These are phyloP conservation scores for Drosophila pruinosa DNA, from an alignment of 1,140 invertebrate genomes.

Conservation along the genomic window DNA sequence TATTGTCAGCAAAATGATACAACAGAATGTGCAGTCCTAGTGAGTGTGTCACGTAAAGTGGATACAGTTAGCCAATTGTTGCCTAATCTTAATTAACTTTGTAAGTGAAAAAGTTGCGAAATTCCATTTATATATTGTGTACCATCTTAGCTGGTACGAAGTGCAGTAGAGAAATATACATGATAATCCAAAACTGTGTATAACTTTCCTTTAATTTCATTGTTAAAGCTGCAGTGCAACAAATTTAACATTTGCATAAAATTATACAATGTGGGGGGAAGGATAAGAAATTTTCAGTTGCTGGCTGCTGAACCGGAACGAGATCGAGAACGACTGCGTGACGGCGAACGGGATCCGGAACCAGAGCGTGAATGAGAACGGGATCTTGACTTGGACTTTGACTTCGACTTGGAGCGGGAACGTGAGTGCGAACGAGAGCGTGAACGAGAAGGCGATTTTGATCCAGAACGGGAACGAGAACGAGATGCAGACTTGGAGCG, in stretches of 20 bases:
- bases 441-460: slow-evolving; percentile 2
- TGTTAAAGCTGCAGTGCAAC: neutral
- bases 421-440: slow-evolving; percentile 25
- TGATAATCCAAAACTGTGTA: neutral
- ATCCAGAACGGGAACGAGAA: slow-evolving; percentile 37
- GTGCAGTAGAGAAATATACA: neutral
- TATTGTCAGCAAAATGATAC: slow-evolving; percentile 85
- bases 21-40: slow-evolving; percentile 54
- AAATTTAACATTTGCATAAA: slow-evolving; percentile 15
- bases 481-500: slow-evolving; percentile 67
- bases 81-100: slow-evolving; percentile 35
- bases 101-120: neutral
- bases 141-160: neutral
- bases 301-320: slow-evolving; percentile 38
- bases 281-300: slow-evolving; percentile 22
- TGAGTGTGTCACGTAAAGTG: neutral
- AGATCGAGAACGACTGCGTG: slow-evolving; percentile 40
- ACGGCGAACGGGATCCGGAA: slow-evolving; percentile 70
- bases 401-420: neutral
- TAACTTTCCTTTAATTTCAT: neutral
- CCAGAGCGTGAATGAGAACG: slow-evolving; percentile 39
- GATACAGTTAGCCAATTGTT: slow-evolving; percentile 28
- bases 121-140: neutral
- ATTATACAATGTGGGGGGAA: neutral
- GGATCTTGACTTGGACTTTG: slow-evolving; percentile 1